Evolutionary conservation across 1,140 invertebrate genomes (phyloP).

Genomic region (Coelopa frigida): DNA sequence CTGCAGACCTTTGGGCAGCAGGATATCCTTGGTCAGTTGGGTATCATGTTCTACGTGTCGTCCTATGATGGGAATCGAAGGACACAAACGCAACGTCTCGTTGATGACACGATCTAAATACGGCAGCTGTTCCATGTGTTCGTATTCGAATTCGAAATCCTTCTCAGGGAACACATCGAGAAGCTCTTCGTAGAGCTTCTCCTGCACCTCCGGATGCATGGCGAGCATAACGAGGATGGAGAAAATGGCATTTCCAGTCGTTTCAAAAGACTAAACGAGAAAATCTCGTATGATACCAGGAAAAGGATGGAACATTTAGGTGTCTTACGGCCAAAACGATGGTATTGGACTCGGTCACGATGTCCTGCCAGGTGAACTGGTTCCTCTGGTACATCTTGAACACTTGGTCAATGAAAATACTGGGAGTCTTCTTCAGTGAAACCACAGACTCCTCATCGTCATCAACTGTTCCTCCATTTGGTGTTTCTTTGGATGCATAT

Average conservation of each 20-base stretch:
- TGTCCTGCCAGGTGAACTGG: no score
- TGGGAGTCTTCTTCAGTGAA: no score
- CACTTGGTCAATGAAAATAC: no score
- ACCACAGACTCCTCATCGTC: no score
- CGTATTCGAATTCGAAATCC: slow-evolving; percentile 42
- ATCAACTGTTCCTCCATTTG: no score
- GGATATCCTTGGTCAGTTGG: slow-evolving; percentile 18
- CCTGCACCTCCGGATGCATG: slow-evolving; percentile 45
- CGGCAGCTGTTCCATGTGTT: slow-evolving; percentile 52
- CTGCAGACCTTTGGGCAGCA: slow-evolving; percentile 24
- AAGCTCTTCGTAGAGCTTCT: slow-evolving; percentile 53
- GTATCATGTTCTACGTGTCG: slow-evolving; percentile 4
- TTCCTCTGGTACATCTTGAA: no score
- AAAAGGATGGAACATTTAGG: no score
- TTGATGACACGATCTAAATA: slow-evolving; percentile 58
- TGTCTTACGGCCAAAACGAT: no score
- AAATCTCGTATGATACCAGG: no score
- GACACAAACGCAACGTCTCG: slow-evolving; percentile 50
- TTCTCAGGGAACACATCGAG: slow-evolving; percentile 48
- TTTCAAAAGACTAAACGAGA: slow-evolving; percentile 36
- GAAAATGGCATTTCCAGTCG: slow-evolving; percentile 27
- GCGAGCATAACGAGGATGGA: slow-evolving; percentile 26
- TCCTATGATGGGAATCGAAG: slow-evolving; percentile 18
- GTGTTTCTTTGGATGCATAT: no score
- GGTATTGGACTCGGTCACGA: no score